Evolutionary conservation across 2,888 invertebrate genomes (phyloP), one percentile per base, ranked within the genome.

Genomic region (Diloba caeruleocephala): DNA sequence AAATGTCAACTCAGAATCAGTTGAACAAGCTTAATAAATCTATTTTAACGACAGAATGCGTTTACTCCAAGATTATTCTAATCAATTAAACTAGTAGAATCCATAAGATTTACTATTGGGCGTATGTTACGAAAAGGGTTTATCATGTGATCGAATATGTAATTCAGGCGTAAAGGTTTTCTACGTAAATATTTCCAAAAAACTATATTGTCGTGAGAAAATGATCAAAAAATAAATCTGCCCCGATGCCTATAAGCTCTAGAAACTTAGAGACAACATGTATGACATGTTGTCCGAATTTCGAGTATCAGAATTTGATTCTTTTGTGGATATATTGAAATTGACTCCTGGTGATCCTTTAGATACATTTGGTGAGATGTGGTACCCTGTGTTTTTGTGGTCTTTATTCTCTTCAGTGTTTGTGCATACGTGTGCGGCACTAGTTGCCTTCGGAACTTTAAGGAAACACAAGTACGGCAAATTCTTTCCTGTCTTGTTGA

Each of bases 371-470:
- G 93, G 96, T 93, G 98, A 98, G 91, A 99, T 99, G 97, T 99
- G 98, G 98, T 98, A 98, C 89, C 97, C 98, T 84, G 97, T 99
- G 85, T 99, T 99, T 92, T 94, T 99, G 79, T 99, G 98, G 98
- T 98, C 98, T 55, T 94, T 99, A 80, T 97, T 98, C 87, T 98
- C 98, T 9, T 99, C 98, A 41, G 95, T 98, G 79, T 96, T 98
- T 84, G 97, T 99, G 69, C 98, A 99, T 89, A 96, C 96, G 43
- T 96, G 98, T 84, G 98, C 98, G 50, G 98, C 98, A 45, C 92
- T 97, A 44, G 97, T 99, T 70, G 97, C 98, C 37, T 98, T 99
- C 85, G 96, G 97, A 61, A 98, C 98, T 38, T 94, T 99, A 74
- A 95, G 98, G 58, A 98, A 98, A 94, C 99, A 99, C 89, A 98